These are phyloP conservation scores for Hycleus cichorii DNA, from an alignment of 1,140 invertebrate genomes.

Conservation along the genomic window DNA sequence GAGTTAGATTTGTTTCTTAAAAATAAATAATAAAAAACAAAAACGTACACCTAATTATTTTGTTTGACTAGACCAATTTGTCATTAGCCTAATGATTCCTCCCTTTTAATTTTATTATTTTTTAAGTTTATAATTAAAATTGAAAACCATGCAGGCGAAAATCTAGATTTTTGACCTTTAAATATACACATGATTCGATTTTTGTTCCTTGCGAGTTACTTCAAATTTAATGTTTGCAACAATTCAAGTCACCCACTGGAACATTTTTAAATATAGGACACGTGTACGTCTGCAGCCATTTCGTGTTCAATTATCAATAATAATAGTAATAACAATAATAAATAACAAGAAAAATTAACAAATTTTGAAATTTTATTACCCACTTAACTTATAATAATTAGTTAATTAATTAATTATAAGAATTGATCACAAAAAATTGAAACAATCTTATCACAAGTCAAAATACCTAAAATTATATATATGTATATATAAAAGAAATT, in stretches of 20 bases:
- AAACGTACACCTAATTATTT: conserved; percentile 22
- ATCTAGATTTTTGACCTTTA: too few relatives aligned
- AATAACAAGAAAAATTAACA: too few relatives aligned
- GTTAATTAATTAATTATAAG: too few relatives aligned
- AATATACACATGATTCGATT: background rate
- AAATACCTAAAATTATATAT: too few relatives aligned
- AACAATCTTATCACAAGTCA: too few relatives aligned
- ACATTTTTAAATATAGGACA: background rate
- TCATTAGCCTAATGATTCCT: conserved; percentile 27
- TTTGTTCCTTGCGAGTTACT: background rate
- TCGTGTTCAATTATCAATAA: background rate
- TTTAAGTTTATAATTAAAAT: background rate
- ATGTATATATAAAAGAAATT: too few relatives aligned
- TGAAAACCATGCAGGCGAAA: conserved; percentile 26
- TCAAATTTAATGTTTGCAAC: background rate
- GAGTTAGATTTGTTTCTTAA: conserved; percentile 18
- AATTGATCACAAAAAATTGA: too few relatives aligned
- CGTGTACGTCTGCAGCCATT: background rate
- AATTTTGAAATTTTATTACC: too few relatives aligned
- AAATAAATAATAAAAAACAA: conserved; percentile 8
- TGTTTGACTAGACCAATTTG: conserved; percentile 36
- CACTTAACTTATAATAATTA: too few relatives aligned
- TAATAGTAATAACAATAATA: background rate
- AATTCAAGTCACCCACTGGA: background rate
- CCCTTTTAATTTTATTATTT: too few relatives aligned